Evolutionary conservation across 2,113 vertebrate genomes (phyloP).

Genomic region (Ceyx cyanopectus): DNA sequence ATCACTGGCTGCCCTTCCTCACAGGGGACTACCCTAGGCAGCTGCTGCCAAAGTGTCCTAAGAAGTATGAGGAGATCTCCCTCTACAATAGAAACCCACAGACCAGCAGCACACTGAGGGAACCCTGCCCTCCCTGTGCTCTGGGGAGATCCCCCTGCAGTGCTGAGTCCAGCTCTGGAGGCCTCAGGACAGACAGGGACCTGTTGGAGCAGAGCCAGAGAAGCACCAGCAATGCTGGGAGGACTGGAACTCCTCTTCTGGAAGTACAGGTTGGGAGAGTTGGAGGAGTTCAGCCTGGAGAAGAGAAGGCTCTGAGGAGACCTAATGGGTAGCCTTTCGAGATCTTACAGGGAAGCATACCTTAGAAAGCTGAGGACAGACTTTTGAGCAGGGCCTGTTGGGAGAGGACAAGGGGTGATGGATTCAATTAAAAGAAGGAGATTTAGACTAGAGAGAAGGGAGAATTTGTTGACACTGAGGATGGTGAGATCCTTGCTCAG

Average conservation of each 20-base stretch:
- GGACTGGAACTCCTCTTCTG: background rate
- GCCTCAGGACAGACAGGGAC: background rate
- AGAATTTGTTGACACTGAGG: no score
- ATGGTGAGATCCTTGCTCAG: no score
- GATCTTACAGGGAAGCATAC: no score
- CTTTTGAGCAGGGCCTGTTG: no score
- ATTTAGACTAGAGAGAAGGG: no score
- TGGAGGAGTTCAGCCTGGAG: background rate
- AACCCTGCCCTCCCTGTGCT: background rate
- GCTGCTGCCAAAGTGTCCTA: background rate
- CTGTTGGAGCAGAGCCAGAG: background rate
- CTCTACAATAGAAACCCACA: background rate
- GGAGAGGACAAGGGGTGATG: no score
- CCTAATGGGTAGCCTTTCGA: no score
- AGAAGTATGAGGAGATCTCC: background rate
- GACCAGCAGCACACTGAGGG: background rate
- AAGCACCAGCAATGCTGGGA: background rate
- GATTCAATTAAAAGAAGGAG: no score
- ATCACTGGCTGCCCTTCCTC: fast-evolving
- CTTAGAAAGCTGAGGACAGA: no score
- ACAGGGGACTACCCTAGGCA: fast-evolving
- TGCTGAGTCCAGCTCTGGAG: background rate
- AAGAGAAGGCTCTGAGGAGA: background rate
- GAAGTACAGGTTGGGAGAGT: background rate
- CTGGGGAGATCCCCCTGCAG: background rate